phyloP scores from a whole-genome alignment of 2,113 vertebrate genomes.

The Speoplatyrhinus poulsoni region DNA sequence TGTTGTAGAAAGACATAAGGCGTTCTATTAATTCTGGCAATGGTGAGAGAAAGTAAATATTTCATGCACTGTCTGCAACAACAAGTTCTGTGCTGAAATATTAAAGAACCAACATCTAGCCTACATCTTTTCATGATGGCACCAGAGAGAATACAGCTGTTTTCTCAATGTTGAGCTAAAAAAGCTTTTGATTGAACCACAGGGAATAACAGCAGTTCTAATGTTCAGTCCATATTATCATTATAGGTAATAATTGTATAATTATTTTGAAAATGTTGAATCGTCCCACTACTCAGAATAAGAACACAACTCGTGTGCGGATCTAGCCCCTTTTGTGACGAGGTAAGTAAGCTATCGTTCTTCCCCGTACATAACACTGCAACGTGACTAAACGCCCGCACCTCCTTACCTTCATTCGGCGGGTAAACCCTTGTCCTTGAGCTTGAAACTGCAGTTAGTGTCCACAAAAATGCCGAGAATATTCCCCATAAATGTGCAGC shows the following conservation, averaged over 20 bases:
- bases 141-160: neutral
- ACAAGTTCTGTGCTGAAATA: neutral
- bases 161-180: neutral
- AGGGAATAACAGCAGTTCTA: neutral
- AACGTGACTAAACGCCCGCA: neutral
- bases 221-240: too few species aligned
- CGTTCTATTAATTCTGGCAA: too few species aligned
- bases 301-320: too few species aligned
- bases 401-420: slow-evolving; percentile 86
- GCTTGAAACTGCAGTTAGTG: slow-evolving; percentile 77
- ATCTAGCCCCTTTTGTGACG: too few species aligned
- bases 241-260: too few species aligned
- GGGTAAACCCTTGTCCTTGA: slow-evolving; percentile 87
- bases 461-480: slow-evolving; percentile 76
- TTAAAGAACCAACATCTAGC: neutral
- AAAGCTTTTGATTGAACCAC: neutral
- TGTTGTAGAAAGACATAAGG: too few species aligned
- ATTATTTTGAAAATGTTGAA: too few species aligned
- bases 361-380: too few species aligned
- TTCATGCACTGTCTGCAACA: neutral
- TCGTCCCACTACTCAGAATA: too few species aligned
- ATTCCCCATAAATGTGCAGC: slow-evolving; percentile 72
- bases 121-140: neutral
- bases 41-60: neutral
- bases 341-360: too few species aligned